These are phyloP conservation scores for Xenopus borealis DNA, from an alignment of 2,113 vertebrate genomes.

Conservation along the genomic window DNA sequence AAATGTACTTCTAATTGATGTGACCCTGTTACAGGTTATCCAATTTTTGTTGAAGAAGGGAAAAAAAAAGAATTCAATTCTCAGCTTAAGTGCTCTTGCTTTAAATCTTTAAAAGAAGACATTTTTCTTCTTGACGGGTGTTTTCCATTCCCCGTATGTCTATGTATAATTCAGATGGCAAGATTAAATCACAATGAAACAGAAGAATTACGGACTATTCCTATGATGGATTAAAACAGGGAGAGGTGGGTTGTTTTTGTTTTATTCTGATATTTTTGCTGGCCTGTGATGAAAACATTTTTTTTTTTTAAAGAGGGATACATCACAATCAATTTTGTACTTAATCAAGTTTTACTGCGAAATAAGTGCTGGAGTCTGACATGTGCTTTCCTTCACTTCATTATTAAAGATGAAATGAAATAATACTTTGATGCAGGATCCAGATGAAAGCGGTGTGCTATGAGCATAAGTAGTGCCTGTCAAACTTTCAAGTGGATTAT, in stretches of 20 bases:
- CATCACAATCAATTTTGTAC: slow-evolving; percentile 19
- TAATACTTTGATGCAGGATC: slow-evolving; percentile 17
- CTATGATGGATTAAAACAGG: slow-evolving; percentile 36
- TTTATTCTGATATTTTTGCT: slow-evolving; percentile 12
- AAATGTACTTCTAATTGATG: slow-evolving; percentile 9
- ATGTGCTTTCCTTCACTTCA: slow-evolving; percentile 19
- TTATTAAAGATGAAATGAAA: slow-evolving; percentile 28
- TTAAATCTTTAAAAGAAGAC: slow-evolving; percentile 23
- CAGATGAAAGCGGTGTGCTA: slow-evolving; percentile 8
- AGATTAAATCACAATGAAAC: slow-evolving; percentile 39
- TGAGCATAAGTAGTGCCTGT: slow-evolving; percentile 3
- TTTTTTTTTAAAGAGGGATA: slow-evolving; percentile 17
- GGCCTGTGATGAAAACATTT: slow-evolving; percentile 24
- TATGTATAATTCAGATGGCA: slow-evolving; percentile 41
- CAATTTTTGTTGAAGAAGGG: neutral
- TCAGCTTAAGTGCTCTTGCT: slow-evolving; percentile 1
- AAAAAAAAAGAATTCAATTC: neutral
- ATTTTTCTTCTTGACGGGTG: slow-evolving; percentile 28
- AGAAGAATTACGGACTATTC: slow-evolving; percentile 31
- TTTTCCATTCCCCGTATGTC: slow-evolving; percentile 27
- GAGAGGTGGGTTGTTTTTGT: slow-evolving; percentile 22
- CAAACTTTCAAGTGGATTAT: slow-evolving; percentile 8
- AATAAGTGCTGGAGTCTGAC: slow-evolving; percentile 24
- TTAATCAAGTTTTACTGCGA: slow-evolving; percentile 35
- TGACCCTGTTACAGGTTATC: neutral